These are phyloP conservation scores for Grammomys dolichurus DNA, from an alignment of 2,113 vertebrate genomes.

Conservation along the genomic window DNA sequence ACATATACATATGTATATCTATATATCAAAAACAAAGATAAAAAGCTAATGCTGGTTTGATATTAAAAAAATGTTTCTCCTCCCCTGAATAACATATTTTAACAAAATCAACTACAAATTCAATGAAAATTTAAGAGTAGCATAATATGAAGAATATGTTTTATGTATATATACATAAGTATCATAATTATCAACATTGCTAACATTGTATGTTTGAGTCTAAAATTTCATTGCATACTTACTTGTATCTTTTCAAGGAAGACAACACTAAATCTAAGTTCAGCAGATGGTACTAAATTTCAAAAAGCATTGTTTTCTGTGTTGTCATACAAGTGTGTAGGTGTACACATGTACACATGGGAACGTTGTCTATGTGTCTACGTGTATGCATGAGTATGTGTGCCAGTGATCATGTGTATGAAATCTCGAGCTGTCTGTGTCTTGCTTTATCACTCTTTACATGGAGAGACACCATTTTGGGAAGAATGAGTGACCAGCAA, in stretches of 20 bases:
- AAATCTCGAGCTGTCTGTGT: background rate
- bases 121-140: background rate
- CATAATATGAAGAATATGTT: background rate
- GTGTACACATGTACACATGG: background rate
- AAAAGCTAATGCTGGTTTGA: background rate
- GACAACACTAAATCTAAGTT: background rate
- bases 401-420: background rate
- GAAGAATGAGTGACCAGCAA: background rate
- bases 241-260: background rate
- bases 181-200: background rate
- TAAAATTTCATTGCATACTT: background rate
- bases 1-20: too few relatives aligned
- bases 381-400: background rate
- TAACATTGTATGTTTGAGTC: background rate
- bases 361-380: background rate
- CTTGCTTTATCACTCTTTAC: background rate
- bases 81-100: background rate
- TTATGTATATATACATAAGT: background rate
- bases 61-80: background rate
- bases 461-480: background rate
- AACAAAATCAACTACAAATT: background rate
- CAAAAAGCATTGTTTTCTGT: background rate
- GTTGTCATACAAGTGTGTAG: background rate
- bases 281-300: background rate
- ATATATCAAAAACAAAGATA: background rate